phyloP scores from a whole-genome alignment of 2,888 invertebrate genomes.

The Diploptera punctata region DNA sequence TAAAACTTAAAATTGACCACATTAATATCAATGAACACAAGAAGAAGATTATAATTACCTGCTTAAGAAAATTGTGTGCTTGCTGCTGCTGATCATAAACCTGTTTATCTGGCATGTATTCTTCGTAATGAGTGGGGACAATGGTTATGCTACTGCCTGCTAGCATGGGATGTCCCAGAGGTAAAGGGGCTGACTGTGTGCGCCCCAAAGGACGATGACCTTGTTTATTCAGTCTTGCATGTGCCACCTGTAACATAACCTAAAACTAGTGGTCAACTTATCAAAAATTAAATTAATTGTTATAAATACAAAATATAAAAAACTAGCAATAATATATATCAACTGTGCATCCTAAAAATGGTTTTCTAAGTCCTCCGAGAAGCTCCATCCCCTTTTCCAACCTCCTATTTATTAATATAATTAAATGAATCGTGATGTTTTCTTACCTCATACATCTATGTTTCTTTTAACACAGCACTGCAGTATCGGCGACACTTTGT shows the following conservation, averaged over 20 bases:
- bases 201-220: slow-evolving; percentile 82
- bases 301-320: background rate
- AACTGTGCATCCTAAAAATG: no score
- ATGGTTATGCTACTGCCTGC: slow-evolving; percentile 48
- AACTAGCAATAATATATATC: background rate
- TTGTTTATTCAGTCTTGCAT: slow-evolving; percentile 72
- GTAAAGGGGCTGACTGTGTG: slow-evolving; percentile 93
- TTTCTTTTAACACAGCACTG: no score
- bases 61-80: slow-evolving; percentile 68
- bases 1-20: no score
- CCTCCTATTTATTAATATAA: no score
- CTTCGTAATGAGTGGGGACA: slow-evolving; percentile 58
- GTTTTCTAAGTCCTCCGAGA: background rate
- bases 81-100: slow-evolving; percentile 60
- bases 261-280: slow-evolving; percentile 24
- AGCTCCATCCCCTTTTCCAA: no score
- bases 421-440: no score
- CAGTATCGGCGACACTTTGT: no score
- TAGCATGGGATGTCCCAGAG: slow-evolving; percentile 88
- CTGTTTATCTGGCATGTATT: slow-evolving; percentile 61
- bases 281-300: background rate
- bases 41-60: no score
- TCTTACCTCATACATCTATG: no score
- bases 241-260: slow-evolving; percentile 57
- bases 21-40: no score